Evolutionary conservation across 2,113 vertebrate genomes (phyloP).

Genomic region (Gavia stellata): DNA sequence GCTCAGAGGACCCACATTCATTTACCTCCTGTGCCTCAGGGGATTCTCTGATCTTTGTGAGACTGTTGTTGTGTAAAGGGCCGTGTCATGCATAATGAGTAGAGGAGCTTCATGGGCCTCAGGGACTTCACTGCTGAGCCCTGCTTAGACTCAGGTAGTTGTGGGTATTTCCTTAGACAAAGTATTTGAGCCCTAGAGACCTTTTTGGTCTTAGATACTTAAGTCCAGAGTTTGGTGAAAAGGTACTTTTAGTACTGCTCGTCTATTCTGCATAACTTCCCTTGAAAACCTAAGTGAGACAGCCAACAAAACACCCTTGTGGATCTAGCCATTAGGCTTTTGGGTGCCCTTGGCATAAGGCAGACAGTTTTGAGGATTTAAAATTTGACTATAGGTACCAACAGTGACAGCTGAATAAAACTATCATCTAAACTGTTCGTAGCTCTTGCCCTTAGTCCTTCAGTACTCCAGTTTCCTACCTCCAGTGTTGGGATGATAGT

Average conservation of each 20-base stretch:
- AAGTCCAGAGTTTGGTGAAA: background rate
- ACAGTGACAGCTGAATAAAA: background rate
- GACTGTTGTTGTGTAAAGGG: background rate
- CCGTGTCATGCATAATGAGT: background rate
- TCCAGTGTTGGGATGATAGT: background rate
- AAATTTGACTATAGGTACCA: background rate
- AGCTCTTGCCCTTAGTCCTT: background rate
- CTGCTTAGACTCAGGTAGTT: background rate
- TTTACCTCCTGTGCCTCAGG: background rate
- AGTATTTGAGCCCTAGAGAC: background rate
- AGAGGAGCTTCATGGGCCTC: background rate
- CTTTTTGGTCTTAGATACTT: background rate
- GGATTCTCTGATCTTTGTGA: background rate
- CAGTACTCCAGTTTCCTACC: background rate
- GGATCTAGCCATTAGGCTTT: background rate
- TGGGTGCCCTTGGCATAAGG: background rate
- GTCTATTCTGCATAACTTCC: background rate
- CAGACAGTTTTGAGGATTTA: background rate
- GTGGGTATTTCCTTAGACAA: background rate
- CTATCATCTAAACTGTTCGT: background rate
- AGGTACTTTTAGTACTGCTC: background rate
- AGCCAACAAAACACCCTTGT: background rate
- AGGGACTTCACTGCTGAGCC: background rate
- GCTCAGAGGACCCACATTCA: background rate
- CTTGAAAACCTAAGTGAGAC: background rate